Base-by-base conservation (phyloP, 1,140 invertebrate species). In the Macrobrachium nipponense region DNA sequence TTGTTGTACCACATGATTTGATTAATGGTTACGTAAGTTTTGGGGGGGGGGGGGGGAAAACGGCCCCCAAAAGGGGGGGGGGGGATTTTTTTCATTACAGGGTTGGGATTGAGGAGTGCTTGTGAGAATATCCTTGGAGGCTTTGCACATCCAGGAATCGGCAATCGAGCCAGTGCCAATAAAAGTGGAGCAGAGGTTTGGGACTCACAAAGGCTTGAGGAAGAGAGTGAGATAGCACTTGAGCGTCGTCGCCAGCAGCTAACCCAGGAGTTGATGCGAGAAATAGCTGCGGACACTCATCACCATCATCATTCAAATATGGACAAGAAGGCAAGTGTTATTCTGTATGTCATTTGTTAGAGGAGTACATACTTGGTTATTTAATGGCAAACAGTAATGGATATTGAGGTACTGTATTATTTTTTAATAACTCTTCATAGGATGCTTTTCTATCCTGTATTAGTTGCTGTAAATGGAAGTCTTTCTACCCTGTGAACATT, bases 211-310 rank as follows among this genome's bases (percentile, higher is more conserved):
- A 62, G 58, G 14, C 43, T 83, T 15, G 81, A 83, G 73, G 82
- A 76, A 60, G 82, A 83, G 61, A 83, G 82, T 62, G 82, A 83
- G 23, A 27, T 83, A n/a, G 82, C 82, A 36, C 23, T 83, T 11
- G 82, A 83, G 36, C 82, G 82, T 11, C 82, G 82, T 20, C 68
- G 82, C 14, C 82, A 83, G 20, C 72, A 83, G 73, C 60, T 83
- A 43, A 83, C 82, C 12, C 82, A 83, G n/a, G 82, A 83, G 72
- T 72, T 83, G 60, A 83, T 83, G 82, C 72, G 82, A 27, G 82
- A 83, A 64, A 83, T 83, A 73, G 82, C 82, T 20, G 82, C 72
- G 7, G 82, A 83, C 72, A 76, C 82, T 20, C 82, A 83, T 64
- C 82, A 83, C 72, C 82, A 83, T 76, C 23, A 70, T 23, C 18